Evolutionary conservation across 1,140 invertebrate species (phyloP).

Genomic region (Pollicipes pollicipes): DNA sequence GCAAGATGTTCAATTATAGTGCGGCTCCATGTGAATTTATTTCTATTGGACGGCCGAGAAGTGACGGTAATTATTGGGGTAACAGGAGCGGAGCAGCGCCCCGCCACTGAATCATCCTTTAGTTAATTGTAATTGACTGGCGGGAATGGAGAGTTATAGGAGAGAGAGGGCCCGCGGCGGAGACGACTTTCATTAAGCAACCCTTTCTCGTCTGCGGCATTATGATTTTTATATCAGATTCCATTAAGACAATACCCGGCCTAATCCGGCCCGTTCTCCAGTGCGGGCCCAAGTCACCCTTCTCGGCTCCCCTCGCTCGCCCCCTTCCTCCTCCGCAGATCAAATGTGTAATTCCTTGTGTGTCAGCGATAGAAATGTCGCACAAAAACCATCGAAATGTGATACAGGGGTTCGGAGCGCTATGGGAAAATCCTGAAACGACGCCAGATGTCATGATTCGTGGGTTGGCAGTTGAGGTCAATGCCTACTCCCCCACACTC

Average conservation of each 20-base stretch:
- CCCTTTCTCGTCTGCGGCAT: neutral
- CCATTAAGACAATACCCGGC: neutral
- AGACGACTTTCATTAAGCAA: neutral
- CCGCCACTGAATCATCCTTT: neutral
- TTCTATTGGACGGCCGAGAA: neutral
- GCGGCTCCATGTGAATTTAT: neutral
- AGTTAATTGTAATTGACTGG: slow-evolving; percentile 1
- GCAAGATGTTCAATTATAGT: slow-evolving; percentile 2
- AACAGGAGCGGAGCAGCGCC: neutral
- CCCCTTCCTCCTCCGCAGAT: neutral
- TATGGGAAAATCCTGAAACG: neutral
- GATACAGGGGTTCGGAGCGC: neutral
- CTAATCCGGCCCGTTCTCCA: neutral
- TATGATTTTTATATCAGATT: slow-evolving; percentile 2
- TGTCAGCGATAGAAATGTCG: slow-evolving; percentile 1
- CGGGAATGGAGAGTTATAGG: neutral
- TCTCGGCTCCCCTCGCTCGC: neutral
- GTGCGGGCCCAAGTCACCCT: neutral
- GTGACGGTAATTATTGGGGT: neutral
- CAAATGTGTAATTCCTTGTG: slow-evolving; percentile 2
- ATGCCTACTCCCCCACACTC: neutral
- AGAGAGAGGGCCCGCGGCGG: neutral
- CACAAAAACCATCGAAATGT: slow-evolving; percentile 2
- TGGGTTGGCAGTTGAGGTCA: neutral
- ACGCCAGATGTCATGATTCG: neutral